phyloP scores from a whole-genome alignment of 1,140 invertebrate genomes.

The Idris sp. region DNA sequence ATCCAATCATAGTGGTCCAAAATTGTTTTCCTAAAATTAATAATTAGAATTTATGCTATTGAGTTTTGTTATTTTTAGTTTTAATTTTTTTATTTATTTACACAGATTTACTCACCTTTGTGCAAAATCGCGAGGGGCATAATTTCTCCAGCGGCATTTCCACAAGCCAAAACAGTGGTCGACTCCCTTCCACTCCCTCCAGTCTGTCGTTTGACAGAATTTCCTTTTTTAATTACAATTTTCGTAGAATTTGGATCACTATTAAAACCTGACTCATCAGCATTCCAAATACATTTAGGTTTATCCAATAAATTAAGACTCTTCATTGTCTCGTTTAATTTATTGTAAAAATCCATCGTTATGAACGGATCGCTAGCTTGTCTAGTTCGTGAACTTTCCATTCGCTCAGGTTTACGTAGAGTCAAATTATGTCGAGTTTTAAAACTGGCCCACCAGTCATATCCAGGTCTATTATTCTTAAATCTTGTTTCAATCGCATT shows the following conservation, averaged over 20 bases:
- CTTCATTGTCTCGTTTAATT: constrained; percentile 1
- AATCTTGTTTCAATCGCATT: constrained; percentile 11
- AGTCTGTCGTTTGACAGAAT: constrained; percentile 8
- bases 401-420: constrained; percentile 11
- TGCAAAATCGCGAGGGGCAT: constrained; percentile 8
- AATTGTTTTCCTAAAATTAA: constrained; percentile 10
- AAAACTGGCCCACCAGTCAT: constrained; percentile 22
- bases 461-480: constrained; percentile 18
- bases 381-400: constrained; percentile 8
- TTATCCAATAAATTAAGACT: constrained; percentile 1
- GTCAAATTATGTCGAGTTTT: constrained; percentile 14
- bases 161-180: constrained; percentile 9
- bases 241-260: constrained; percentile 5
- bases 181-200: constrained; percentile 12
- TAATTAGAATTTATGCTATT: not conserved
- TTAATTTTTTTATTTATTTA: no score
- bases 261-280: constrained; percentile 12
- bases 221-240: constrained; percentile 14
- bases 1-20: not conserved
- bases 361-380: constrained; percentile 15
- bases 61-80: not conserved
- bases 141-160: constrained; percentile 4
- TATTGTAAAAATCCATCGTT: constrained; percentile 17
- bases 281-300: constrained; percentile 18
- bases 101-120: constrained; percentile 15